A percentile compares a stretch with the other conserved stretches of the same genome.
phyloP scores from a whole-genome alignment of 2,797 vertebrate genomes.

The Gorsachius magnificus region DNA sequence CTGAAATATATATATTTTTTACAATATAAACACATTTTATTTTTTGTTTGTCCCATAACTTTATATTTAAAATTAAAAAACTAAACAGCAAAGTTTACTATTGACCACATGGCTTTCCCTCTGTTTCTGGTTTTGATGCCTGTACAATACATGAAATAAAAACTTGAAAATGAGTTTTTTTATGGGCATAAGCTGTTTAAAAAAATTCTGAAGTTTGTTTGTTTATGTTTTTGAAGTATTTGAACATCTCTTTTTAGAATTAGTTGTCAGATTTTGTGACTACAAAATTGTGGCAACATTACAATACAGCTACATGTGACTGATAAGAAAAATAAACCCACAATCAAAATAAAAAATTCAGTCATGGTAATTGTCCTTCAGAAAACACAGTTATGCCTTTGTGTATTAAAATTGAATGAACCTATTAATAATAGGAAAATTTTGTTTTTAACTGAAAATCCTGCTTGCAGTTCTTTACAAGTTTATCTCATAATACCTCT shows the following conservation, averaged over 20 bases:
- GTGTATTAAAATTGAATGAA: not conserved
- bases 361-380: not conserved
- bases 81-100: not conserved
- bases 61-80: not conserved
- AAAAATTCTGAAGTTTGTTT: not conserved
- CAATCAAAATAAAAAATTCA: not conserved
- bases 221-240: not conserved
- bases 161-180: not conserved
- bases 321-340: not conserved
- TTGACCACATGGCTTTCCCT: not conserved
- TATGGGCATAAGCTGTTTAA: not conserved
- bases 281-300: not conserved
- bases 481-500: not conserved
- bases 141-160: not conserved
- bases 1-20: not conserved
- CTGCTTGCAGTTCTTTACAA: constrained; percentile 8
- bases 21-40: not conserved
- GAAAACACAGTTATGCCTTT: not conserved
- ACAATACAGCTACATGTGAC: not conserved
- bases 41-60: not conserved
- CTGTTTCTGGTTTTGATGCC: not conserved
- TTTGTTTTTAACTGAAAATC: constrained; percentile 21
- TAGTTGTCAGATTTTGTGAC: not conserved
- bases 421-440: not conserved
- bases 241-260: not conserved